Evolutionary conservation across 2,888 invertebrate genomes (phyloP), one percentile per base, ranked within the genome.

Genomic region (Exocentrus adspersus): DNA sequence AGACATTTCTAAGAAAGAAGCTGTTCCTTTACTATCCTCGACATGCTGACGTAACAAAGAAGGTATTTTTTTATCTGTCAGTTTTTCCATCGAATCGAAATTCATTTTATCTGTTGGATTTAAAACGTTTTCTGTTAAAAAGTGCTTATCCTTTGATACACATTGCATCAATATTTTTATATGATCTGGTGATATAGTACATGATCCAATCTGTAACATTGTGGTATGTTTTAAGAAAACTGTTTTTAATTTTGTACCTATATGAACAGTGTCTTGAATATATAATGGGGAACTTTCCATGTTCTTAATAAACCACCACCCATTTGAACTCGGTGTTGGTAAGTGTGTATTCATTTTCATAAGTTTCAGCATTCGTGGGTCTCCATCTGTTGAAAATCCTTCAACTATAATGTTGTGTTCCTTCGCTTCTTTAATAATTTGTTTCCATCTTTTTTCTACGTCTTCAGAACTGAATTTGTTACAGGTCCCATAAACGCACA

Each of bases 401-500:
- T 60, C 12, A 7, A 67, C 41, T 6, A 9, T 24, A 17, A 67
- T 67, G 12, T 56, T 60, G 30, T 59, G 41, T 19, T 46, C 19
- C 37, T 43, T 10, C 21, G 54, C 56, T 24, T 43, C 21, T 32
- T 42, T 28, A 21, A 45, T 32, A 12, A 68, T 58, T 41, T 20
- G 14, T 19, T 59, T 60, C 68, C 66, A 68, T 43, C 68, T 57
- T 19, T 48, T 42, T 21, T 21, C 28, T 2, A 70, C 67, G 54
- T 68, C 64, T 14, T 64, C 30, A 30, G 24, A 14, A 12, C 43
- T 64, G 50, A 70, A 70, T 17, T 54, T 50, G 51, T 70, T 70
- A 42, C 62, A 41, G 20, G 68, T 70, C 5, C 66, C 66, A 60
- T 53, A 71, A 7, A 69, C 48, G 19, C 37, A 30, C n/a, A 68